phyloP scores from a whole-genome alignment of 2,888 invertebrate species.

The Hedya salicella region DNA sequence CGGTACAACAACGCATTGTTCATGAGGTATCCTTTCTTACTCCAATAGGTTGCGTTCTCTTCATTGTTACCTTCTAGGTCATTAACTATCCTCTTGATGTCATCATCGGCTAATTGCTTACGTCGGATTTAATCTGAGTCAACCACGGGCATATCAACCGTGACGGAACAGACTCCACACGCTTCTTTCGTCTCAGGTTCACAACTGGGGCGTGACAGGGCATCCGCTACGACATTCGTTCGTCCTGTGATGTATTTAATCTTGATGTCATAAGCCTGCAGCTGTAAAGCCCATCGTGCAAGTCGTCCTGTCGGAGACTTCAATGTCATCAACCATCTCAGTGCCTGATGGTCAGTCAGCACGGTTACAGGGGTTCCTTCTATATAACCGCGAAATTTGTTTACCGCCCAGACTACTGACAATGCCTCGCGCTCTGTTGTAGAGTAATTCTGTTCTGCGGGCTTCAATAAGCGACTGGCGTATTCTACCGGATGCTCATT shows the following conservation, averaged over 20 bases:
- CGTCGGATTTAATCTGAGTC: not conserved
- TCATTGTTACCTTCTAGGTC: slow-evolving; percentile 41
- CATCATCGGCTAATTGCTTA: not conserved
- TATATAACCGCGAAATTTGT: not conserved
- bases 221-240: slow-evolving; percentile 53
- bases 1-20: slow-evolving; percentile 51
- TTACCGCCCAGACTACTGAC: too few species aligned
- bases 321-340: not conserved
- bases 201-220: slow-evolving; percentile 44
- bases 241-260: not conserved
- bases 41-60: slow-evolving; percentile 48
- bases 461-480: too few species aligned
- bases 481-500: too few species aligned
- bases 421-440: too few species aligned
- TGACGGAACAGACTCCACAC: not conserved
- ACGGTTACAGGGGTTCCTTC: not conserved
- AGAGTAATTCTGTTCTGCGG: too few species aligned
- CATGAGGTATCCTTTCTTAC: slow-evolving; percentile 48
- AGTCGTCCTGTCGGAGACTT: not conserved
- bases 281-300: too few species aligned
- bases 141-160: slow-evolving; percentile 46
- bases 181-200: not conserved
- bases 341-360: not conserved
- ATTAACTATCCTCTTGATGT: not conserved
- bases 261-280: not conserved